Base-by-base conservation (phyloP, 92 coral and sea anemone species). In the Phenganax subtilis region DNA sequence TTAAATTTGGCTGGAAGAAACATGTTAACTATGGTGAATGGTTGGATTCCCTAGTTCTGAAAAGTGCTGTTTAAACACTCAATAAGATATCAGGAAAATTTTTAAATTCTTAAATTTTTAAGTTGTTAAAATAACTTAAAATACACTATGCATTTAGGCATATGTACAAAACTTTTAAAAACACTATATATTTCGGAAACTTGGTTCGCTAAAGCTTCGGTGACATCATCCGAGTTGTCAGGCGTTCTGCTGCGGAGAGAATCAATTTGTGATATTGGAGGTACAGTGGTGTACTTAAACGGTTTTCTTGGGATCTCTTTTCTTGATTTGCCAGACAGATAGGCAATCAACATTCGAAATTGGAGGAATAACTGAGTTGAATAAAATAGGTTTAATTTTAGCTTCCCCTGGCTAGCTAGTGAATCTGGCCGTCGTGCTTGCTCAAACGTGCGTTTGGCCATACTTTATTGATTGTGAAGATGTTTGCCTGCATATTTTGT, bases 221-320 rank as follows among this genome's bases (percentile, higher is more conserved):
- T 30, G 12, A 30, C 70, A 29, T 30, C 15, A 10, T 37, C 47
- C 7, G 16, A 1, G 3, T 51, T 29, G 54, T 12, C 31, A 12
- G 20, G 27, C 81, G 27, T 44, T 52, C 70, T 76, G 16, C 81
- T 60, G 20, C 69, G 60, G 44, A 76, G 81, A 55, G 60, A 12
- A 52, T 59, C 81, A 30, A 76, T 76, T 64, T 76, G 81, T 11
- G 81, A 76, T 7, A 76, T 76, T 15, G 81, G 81, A 11, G 81
- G 81, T 6, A 76, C 55, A 54, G 67, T 51, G 15, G 81, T 14
- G 44, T 57, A 76, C 56, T 64, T 57, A 70, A 11, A 76, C 20
- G 81, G 81, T 11, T 57, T 76, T 44, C 63, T 30, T 59, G 54
- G 69, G 12, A 20, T 20, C 11, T 59, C 67, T 47, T 57, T 76